phyloP scores from a whole-genome alignment of 2,888 invertebrate species.

The Cryptops parisi region DNA sequence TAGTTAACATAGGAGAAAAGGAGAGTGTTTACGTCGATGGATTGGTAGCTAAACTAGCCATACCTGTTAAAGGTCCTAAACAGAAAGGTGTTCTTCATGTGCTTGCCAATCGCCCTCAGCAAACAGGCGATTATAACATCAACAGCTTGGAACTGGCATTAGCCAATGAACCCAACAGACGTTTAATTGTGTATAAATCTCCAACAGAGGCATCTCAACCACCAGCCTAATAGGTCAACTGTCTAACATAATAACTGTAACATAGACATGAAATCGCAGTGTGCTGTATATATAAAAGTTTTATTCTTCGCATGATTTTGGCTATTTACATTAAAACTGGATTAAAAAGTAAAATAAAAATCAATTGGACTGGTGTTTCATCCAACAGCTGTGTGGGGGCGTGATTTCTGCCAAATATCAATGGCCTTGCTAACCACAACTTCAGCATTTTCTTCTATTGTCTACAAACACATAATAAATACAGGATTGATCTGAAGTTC shows the following conservation, averaged over 20 bases:
- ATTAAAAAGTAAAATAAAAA: too few relatives aligned
- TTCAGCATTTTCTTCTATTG: slow-evolving; percentile 64
- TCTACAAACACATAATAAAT: too few relatives aligned
- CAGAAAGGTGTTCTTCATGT: background rate
- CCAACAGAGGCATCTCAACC: too few relatives aligned
- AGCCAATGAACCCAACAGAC: background rate
- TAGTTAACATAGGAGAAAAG: background rate
- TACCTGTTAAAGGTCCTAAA: background rate
- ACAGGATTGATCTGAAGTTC: too few relatives aligned
- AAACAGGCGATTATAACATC: background rate
- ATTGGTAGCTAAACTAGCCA: background rate
- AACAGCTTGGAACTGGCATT: background rate
- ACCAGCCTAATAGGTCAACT: too few relatives aligned
- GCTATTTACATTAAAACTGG: too few relatives aligned
- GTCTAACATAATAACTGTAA: too few relatives aligned
- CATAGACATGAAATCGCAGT: too few relatives aligned
- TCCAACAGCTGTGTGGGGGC: too few relatives aligned
- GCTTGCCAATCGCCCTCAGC: background rate
- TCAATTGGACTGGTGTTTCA: too few relatives aligned
- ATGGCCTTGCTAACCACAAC: slow-evolving; percentile 71
- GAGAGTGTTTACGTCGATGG: background rate
- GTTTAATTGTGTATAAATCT: background rate
- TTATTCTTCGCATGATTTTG: too few relatives aligned
- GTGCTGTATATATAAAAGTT: too few relatives aligned
- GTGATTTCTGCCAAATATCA: slow-evolving; percentile 54